These are phyloP conservation scores for Goniozus legneri DNA, from an alignment of 1,140 invertebrate species.

Conservation along the genomic window DNA sequence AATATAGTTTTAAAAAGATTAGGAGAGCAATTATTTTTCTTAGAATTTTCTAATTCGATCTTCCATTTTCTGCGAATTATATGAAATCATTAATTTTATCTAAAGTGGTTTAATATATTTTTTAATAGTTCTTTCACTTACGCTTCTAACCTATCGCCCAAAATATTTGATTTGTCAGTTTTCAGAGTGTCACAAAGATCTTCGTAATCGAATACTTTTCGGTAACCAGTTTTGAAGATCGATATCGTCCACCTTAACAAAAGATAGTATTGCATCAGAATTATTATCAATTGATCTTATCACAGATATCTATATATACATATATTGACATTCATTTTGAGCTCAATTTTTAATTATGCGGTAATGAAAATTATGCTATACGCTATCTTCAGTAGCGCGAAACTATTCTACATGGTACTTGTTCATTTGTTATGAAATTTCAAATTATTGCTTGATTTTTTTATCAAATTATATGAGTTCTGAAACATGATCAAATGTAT, in stretches of 20 bases:
- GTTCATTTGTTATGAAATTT: too few relatives aligned
- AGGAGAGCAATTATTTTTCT: slow-evolving; percentile 37
- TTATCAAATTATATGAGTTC: too few relatives aligned
- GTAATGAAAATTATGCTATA: neutral
- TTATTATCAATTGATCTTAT: too few relatives aligned
- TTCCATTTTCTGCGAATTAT: slow-evolving; percentile 48
- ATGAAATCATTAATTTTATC: neutral
- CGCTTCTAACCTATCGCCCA: slow-evolving; percentile 46
- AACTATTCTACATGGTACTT: too few relatives aligned
- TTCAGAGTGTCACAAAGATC: slow-evolving; percentile 59
- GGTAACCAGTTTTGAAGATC: slow-evolving; percentile 58
- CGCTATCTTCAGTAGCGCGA: neutral
- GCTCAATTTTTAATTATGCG: too few relatives aligned
- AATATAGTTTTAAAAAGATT: slow-evolving; percentile 60
- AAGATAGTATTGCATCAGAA: too few relatives aligned
- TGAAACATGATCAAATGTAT: too few relatives aligned
- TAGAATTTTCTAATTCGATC: slow-evolving; percentile 46
- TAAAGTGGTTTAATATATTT: neutral
- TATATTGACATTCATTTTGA: too few relatives aligned
- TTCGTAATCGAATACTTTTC: slow-evolving; percentile 53
- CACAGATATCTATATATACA: too few relatives aligned
- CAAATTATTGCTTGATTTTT: too few relatives aligned
- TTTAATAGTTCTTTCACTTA: too few relatives aligned
- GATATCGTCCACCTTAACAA: slow-evolving; percentile 59
- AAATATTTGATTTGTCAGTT: slow-evolving; percentile 50